Percentiles rank a stretch among this genome's conserved stretches.
Evolutionary conservation across 2,797 vertebrate species (phyloP).

Genomic region (Takifugu rubripes): DNA sequence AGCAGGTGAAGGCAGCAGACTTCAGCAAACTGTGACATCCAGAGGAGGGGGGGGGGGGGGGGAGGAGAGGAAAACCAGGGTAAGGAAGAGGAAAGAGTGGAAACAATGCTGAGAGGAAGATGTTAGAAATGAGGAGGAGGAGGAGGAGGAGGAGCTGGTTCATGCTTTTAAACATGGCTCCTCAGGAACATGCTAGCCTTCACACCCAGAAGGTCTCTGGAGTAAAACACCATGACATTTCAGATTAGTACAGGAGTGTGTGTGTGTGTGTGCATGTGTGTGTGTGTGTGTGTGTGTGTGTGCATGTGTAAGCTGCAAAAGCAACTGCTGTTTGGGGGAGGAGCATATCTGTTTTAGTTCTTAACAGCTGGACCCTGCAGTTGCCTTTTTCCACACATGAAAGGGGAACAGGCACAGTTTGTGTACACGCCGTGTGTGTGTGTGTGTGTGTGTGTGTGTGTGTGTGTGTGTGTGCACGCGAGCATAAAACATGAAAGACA

Average conservation of each 20-base stretch:
- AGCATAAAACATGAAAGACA: slow-evolving; percentile 63
- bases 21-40: no score
- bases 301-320: slow-evolving; percentile 28
- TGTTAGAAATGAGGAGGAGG: background rate
- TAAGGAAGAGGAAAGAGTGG: background rate
- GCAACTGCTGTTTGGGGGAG: slow-evolving; percentile 50
- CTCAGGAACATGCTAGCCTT: slow-evolving; percentile 22
- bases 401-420: slow-evolving; percentile 61
- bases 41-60: slow-evolving; percentile 1
- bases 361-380: slow-evolving; percentile 73
- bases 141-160: background rate
- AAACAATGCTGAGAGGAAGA: background rate
- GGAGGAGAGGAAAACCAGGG: background rate
- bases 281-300: slow-evolving; percentile 24
- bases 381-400: slow-evolving; percentile 70
- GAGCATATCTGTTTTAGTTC: slow-evolving; percentile 54
- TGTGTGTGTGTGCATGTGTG: slow-evolving; percentile 26
- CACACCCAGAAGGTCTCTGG: slow-evolving; percentile 13
- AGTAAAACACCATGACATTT: slow-evolving; percentile 30
- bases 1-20: slow-evolving; percentile 82
- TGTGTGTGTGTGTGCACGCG: slow-evolving; percentile 27
- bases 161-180: slow-evolving; percentile 7
- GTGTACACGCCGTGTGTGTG: slow-evolving; percentile 16
- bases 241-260: slow-evolving; percentile 29
- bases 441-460: slow-evolving; percentile 20